These are phyloP conservation scores for Nothura maculosa DNA, from an alignment of 2,797 vertebrate genomes.

Conservation along the genomic window DNA sequence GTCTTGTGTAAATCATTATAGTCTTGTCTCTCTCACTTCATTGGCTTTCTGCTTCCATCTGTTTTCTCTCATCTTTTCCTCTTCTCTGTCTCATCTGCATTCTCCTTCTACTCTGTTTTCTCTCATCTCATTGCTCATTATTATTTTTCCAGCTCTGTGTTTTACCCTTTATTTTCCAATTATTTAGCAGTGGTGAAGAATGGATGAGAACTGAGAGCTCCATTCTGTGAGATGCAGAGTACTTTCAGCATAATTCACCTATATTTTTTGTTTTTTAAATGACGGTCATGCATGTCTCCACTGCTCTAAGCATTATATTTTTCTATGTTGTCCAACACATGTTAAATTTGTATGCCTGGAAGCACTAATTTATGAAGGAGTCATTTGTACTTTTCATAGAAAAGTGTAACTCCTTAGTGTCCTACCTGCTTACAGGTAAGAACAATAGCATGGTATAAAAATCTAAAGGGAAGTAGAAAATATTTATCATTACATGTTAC, in stretches of 20 bases:
- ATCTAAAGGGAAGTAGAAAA: background rate
- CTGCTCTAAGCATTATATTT: background rate
- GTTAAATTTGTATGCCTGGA: background rate
- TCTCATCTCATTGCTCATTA: conserved; percentile 36
- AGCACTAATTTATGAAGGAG: background rate
- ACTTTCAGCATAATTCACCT: background rate
- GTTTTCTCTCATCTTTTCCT: conserved; percentile 58
- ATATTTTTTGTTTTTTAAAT: background rate
- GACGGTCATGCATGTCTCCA: background rate
- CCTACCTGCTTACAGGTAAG: background rate
- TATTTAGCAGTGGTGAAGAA: background rate
- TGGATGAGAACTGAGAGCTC: background rate
- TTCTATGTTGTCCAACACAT: background rate
- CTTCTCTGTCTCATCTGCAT: conserved; percentile 7
- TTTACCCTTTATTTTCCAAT: conserved; percentile 11
- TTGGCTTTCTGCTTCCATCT: conserved; percentile 50
- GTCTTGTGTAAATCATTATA: conserved; percentile 51
- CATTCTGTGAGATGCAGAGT: background rate
- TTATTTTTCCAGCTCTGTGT: background rate
- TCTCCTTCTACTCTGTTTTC: conserved; percentile 19
- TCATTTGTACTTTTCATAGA: background rate
- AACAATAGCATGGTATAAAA: background rate
- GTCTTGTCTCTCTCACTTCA: conserved; percentile 52
- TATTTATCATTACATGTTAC: background rate
- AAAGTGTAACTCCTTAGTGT: background rate